Base-by-base conservation (phyloP, 1,140 invertebrate species). In the Heliconius nattereri region DNA sequence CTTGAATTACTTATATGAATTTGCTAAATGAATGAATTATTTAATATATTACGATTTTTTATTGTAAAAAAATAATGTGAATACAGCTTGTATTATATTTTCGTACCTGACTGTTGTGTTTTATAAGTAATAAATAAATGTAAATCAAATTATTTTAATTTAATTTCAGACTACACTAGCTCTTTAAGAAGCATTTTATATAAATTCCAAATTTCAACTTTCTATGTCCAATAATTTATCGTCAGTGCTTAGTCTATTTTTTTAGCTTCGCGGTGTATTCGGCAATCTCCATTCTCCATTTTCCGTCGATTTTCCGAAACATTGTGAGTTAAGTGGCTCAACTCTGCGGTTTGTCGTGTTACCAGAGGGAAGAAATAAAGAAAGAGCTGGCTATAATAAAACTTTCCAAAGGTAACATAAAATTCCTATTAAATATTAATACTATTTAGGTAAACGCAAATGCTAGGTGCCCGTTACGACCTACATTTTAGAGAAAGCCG, bases 31-130 rank as follows among this genome's bases (percentile, higher is more conserved):
- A n/a, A 57, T 57, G 1, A 20, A 3, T 8, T n/a, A 52, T 52
- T 52, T 19, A 52, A 16, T 45, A 45, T 45, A 45, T 20, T 52
- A 52, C 5, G 19, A 9, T 57, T n/a, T 54, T 57, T 57, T 9
- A 57, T n/a, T 57, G 9, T 23, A n/a, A 66, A 29, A 66, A 26
- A 16, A 66, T 60, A 0, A 66, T 66, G 13, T 66, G 11, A 26
- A 13, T 66, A 66, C 13, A 26, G 13, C 60, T 66, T 66, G 11
- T 66, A 66, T 66, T 66, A 29, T 29, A 66, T 72, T 52, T 71
- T 78, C 29, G 76, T 78, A 78, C 76, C 76, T 78, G 76, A 78
- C 49, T 52, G n/a, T 45, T 71, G 76, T 78, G 71, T 72, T 71
- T 71, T 54, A 66, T 29, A 57, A n/a, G 6, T 45, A 66, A 29